A percentile compares a stretch with the other conserved stretches of the same genome.
Evolutionary conservation across 2,113 vertebrate genomes (phyloP).

Genomic region (Aramus guarauna): DNA sequence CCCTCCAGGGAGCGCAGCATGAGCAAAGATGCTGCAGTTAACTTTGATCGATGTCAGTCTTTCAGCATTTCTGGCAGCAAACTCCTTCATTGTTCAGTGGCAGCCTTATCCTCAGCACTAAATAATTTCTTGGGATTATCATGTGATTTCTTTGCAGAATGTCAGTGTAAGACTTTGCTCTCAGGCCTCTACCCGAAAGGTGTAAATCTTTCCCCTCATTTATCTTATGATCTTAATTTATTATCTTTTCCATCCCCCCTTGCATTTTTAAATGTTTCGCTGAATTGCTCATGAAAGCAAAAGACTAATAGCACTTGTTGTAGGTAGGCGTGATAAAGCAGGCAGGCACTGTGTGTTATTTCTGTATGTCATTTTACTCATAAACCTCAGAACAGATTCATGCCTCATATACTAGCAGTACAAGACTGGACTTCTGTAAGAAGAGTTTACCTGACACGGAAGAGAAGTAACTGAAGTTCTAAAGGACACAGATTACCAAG

Average conservation of each 20-base stretch:
- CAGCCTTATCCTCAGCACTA: slow-evolving; percentile 39
- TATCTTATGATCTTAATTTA: neutral
- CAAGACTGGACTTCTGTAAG: neutral
- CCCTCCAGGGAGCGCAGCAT: neutral
- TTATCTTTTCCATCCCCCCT: neutral
- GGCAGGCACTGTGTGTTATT: neutral
- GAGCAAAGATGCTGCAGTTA: slow-evolving; percentile 39
- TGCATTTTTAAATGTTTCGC: neutral
- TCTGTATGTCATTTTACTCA: neutral
- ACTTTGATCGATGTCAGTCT: slow-evolving; percentile 56
- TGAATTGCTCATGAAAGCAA: neutral
- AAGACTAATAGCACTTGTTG: neutral
- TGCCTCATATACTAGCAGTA: neutral
- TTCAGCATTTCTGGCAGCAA: slow-evolving; percentile 53
- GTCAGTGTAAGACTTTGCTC: slow-evolving; percentile 20
- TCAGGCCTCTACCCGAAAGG: neutral
- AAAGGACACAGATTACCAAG: neutral
- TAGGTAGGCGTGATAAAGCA: neutral
- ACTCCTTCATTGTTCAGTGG: slow-evolving; percentile 34
- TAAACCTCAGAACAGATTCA: neutral
- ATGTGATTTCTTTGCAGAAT: slow-evolving; percentile 5
- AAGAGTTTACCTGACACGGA: neutral
- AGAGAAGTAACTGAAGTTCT: neutral
- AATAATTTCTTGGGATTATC: slow-evolving; percentile 59
- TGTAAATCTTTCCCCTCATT: neutral